Percentiles rank a stretch among this genome's conserved stretches.
Evolutionary conservation across 2,797 vertebrate species (phyloP).

Genomic region (Platalea minor): DNA sequence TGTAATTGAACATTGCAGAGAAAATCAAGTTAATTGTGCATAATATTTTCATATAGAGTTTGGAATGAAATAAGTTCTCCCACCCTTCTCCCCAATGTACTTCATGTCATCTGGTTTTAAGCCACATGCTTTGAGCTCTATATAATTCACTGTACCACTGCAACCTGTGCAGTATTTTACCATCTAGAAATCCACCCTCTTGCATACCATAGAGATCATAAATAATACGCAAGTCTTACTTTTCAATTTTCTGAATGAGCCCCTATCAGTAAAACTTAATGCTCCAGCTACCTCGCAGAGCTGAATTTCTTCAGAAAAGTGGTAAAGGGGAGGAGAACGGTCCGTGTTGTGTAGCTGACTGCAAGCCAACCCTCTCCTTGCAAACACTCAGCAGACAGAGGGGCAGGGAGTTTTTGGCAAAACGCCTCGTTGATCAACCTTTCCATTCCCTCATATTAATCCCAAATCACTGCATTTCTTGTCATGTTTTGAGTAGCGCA

Average conservation of each 20-base stretch:
- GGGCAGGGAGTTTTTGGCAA: not conserved
- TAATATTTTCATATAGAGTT: slow-evolving; percentile 46
- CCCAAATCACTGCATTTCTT: not conserved
- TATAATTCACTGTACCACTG: not conserved
- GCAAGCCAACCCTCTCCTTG: not conserved
- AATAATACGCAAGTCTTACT: not conserved
- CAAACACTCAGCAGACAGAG: not conserved
- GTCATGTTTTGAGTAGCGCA: accelerated
- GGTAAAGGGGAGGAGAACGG: not conserved
- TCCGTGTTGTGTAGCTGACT: not conserved
- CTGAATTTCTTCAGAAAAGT: not conserved
- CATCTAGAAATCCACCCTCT: not conserved
- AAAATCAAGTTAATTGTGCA: slow-evolving; percentile 62
- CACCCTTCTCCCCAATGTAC: not conserved
- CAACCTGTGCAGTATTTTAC: not conserved
- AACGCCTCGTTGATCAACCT: not conserved
- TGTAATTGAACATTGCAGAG: slow-evolving; percentile 42
- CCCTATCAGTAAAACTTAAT: not conserved
- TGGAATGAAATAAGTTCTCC: slow-evolving; percentile 1
- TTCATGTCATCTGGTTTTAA: not conserved
- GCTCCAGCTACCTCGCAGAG: not conserved
- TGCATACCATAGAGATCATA: not conserved
- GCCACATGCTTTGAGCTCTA: not conserved
- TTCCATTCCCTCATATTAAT: not conserved
- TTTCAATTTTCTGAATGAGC: not conserved